Percentiles rank a stretch among this genome's conserved stretches.
Conservation (phyloP, 1,140 invertebrate species). For the Tigriopus japonicus region DNA sequence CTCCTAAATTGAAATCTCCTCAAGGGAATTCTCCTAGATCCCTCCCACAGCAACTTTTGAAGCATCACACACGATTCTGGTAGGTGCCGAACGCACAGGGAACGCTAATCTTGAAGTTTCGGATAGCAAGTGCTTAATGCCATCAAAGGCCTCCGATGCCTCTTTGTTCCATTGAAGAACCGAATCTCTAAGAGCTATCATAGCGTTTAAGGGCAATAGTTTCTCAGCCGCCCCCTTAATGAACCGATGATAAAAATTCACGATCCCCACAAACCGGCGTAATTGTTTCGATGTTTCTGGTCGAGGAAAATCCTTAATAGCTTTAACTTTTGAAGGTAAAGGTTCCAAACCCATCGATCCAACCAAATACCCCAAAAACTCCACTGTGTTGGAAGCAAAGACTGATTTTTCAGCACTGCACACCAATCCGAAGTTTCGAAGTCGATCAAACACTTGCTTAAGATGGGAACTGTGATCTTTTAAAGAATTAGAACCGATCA, state of each 20-base stretch:
- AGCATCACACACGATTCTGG: not conserved
- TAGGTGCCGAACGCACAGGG: not conserved
- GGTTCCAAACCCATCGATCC: not conserved
- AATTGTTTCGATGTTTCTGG: not conserved
- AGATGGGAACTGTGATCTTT: slow-evolving; percentile 25
- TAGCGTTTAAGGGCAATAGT: not conserved
- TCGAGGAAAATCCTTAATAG: not conserved
- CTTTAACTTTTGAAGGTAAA: not conserved
- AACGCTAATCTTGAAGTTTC: no score
- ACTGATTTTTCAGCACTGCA: not conserved
- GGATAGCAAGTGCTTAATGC: not conserved
- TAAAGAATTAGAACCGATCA: slow-evolving; percentile 24
- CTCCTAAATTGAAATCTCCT: no score
- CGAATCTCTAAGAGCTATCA: not conserved
- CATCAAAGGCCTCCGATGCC: not conserved
- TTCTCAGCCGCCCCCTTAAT: not conserved
- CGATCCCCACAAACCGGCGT: not conserved
- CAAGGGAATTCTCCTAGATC: no score
- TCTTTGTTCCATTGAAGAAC: not conserved
- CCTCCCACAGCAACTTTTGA: not conserved
- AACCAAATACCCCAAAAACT: not conserved
- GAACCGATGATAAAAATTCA: not conserved
- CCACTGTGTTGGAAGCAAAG: not conserved
- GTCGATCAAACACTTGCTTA: slow-evolving; percentile 15
- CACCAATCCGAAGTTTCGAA: slow-evolving; percentile 17